Evolutionary conservation across 2,113 vertebrate species (phyloP), one percentile per base, ranked within the genome.

Genomic region (Scophthalmus maximus): DNA sequence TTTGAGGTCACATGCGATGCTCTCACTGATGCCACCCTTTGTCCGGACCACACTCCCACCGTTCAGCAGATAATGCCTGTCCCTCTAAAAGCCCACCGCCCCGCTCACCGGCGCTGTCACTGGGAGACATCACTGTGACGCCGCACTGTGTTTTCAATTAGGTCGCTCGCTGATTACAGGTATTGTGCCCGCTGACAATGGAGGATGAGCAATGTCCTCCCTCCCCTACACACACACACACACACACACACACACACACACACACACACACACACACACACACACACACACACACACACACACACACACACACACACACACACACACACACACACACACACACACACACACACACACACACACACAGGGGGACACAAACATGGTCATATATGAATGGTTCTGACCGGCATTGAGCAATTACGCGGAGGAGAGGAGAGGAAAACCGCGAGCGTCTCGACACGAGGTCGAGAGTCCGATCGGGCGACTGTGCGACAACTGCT

Each of bases 121-220:
- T 93, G 93, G 89, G 92, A 93, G 94, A 75, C 68, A 93, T 92
- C 93, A 91, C 83, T 81, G 90, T 88, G 93, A 93, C 93, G 93
- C 93, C 90, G 67, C 85, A 87, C 91, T 92, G 84, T 89, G 91
- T 95, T 92, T 97, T 95, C 94, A 95, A 95, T 96, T 94, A 94
- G 88, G 93, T 76, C 52, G 50, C 91, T 88, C 86, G 63, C 92
- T 95, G 94, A 90, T 94, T 92, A 92, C 78, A 87, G 89, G 94
- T 94, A 95, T 95, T 95, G 94, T 97, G 68, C 88, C 91, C 77
- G 82, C 86, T 88, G 91, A 97, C 95, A 97, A 97, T 96, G 94
- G 95, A 96, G 95, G 96, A 97, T 96, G 92, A 97, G 93, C 95
- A n/a, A n/a, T 90, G 90, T 94, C 94, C 94, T 92, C 90, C 92